These are phyloP conservation scores for Agrochola lota DNA, from an alignment of 2,888 invertebrate species.

Conservation along the genomic window DNA sequence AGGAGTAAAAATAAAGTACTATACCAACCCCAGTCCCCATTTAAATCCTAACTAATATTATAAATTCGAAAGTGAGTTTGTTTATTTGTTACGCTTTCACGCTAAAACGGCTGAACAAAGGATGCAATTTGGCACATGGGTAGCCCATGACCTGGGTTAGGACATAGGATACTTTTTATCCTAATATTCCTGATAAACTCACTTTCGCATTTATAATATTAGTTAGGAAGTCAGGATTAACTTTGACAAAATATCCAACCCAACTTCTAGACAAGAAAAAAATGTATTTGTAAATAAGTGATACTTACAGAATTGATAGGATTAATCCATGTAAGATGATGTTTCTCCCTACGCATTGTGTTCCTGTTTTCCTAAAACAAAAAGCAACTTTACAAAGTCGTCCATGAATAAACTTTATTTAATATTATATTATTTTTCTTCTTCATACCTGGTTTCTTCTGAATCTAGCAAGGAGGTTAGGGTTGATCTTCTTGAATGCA, in stretches of 20 bases:
- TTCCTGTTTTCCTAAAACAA: constrained; percentile 77
- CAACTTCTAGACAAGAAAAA: not conserved
- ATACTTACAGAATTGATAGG: constrained; percentile 81
- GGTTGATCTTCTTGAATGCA: constrained; percentile 84
- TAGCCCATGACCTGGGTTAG: no score
- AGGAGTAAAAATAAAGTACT: not conserved
- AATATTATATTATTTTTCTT: no score
- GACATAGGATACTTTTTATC: no score
- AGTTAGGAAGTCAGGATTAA: no score
- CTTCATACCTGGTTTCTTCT: constrained; percentile 79
- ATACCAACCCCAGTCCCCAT: not conserved
- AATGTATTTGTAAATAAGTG: not conserved
- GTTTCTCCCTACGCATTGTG: constrained; percentile 66
- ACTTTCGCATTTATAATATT: no score
- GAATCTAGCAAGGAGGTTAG: constrained; percentile 78
- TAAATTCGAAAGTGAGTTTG: no score
- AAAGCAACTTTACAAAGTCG: not conserved
- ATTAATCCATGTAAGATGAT: constrained; percentile 82
- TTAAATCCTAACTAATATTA: not conserved
- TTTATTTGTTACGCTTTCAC: no score
- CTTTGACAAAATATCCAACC: not conserved
- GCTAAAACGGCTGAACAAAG: no score
- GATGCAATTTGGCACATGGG: no score
- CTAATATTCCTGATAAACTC: no score
- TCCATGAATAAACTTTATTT: no score